phyloP scores from a whole-genome alignment of 2,797 vertebrate genomes.

The Tauraco hartlaubi region DNA sequence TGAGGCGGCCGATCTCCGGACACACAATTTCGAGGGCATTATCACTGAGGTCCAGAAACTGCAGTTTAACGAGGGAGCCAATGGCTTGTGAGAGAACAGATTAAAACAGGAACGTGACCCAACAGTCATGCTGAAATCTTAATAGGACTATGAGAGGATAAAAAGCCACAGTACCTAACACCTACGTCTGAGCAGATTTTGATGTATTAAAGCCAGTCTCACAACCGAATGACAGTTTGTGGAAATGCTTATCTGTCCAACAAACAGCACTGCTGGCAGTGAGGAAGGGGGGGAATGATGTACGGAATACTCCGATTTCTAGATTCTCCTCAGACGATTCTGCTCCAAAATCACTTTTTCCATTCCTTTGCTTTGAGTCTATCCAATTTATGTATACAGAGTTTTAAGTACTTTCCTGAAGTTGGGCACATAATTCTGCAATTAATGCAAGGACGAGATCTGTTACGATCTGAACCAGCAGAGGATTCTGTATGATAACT shows the following conservation, averaged over 20 bases:
- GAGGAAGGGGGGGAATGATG: not conserved
- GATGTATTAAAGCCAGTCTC: constrained; percentile 4
- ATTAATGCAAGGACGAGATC: not conserved
- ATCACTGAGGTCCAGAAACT: constrained; percentile 95
- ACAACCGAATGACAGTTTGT: not conserved
- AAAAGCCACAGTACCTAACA: not conserved
- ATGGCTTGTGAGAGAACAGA: constrained; percentile 86
- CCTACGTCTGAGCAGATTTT: not conserved
- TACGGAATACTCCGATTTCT: not conserved
- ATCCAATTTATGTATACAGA: not conserved
- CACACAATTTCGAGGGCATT: constrained; percentile 95
- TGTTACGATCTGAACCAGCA: not conserved
- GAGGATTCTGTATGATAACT: not conserved
- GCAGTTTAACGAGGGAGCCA: constrained; percentile 91
- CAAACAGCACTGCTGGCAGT: not conserved
- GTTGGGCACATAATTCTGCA: not conserved
- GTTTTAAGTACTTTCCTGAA: not conserved
- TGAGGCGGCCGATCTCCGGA: constrained; percentile 94
- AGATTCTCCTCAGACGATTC: not conserved
- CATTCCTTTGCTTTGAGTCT: not conserved
- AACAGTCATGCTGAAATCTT: not conserved
- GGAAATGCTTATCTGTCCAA: not conserved
- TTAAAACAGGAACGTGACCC: constrained; percentile 30
- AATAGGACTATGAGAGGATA: not conserved
- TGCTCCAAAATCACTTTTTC: not conserved